These are phyloP conservation scores for Thermophis baileyi DNA, from an alignment of 2,113 vertebrate species.

Conservation along the genomic window DNA sequence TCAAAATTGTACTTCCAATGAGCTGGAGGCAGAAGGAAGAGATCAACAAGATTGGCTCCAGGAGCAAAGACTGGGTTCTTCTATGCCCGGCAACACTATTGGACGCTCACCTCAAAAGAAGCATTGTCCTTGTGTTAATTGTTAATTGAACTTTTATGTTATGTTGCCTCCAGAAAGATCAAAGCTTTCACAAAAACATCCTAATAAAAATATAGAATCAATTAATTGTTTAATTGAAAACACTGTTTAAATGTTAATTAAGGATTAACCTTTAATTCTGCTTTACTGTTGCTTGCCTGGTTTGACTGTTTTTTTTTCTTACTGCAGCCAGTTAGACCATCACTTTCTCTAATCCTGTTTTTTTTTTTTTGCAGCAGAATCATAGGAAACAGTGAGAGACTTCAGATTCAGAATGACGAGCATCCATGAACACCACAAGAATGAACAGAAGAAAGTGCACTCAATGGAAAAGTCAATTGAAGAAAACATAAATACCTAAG, in stretches of 20 bases:
- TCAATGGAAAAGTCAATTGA: background rate
- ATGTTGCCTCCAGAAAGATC: background rate
- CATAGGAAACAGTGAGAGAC: background rate
- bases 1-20: background rate
- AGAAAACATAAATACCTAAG: background rate
- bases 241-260: background rate
- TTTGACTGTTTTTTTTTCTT: background rate
- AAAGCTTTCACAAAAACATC: background rate
- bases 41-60: background rate
- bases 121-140: background rate
- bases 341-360: background rate
- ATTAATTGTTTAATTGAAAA: background rate
- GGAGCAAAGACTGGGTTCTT: background rate
- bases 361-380: background rate
- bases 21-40: background rate
- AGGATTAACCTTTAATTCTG: background rate
- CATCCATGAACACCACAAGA: background rate
- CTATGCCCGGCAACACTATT: background rate
- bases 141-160: background rate
- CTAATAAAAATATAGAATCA: background rate
- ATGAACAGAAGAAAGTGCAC: background rate
- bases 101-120: background rate
- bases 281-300: background rate
- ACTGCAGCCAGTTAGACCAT: background rate
- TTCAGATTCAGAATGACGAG: background rate